These are phyloP conservation scores for Conomelus anceps DNA, from an alignment of 2,888 invertebrate genomes.

Conservation along the genomic window DNA sequence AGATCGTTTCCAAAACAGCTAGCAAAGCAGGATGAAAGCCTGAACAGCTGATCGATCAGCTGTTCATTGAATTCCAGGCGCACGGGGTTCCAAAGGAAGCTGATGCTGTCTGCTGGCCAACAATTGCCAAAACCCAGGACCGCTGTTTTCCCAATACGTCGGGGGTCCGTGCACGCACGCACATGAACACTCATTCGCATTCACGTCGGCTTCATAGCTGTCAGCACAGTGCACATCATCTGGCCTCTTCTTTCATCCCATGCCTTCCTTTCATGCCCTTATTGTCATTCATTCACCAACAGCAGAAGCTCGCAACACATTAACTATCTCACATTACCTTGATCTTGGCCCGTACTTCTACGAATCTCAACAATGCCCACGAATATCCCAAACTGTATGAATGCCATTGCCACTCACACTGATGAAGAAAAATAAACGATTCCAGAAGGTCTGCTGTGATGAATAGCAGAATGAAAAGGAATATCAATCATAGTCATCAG, in stretches of 20 bases:
- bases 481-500: not conserved
- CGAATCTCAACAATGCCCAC: not conserved
- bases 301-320: not conserved
- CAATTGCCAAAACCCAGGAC: not conserved
- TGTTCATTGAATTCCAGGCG: not conserved
- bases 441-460: not conserved
- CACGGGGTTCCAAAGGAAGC: not conserved
- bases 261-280: too few species aligned
- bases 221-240: not conserved
- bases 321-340: not conserved
- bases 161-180: not conserved
- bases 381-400: not conserved
- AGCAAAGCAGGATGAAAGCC: not conserved
- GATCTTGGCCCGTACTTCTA: not conserved
- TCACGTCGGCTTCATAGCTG: not conserved
- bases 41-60: not conserved
- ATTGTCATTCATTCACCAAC: not conserved
- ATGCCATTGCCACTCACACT: not conserved
- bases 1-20: not conserved
- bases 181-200: not conserved
- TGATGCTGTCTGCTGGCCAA: not conserved
- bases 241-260: not conserved
- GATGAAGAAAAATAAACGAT: not conserved
- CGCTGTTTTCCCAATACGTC: not conserved
- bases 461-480: not conserved